Evolutionary conservation across 2,797 vertebrate genomes (phyloP), one percentile per base, ranked within the genome.

Genomic region (Sebastolobus alascanus): DNA sequence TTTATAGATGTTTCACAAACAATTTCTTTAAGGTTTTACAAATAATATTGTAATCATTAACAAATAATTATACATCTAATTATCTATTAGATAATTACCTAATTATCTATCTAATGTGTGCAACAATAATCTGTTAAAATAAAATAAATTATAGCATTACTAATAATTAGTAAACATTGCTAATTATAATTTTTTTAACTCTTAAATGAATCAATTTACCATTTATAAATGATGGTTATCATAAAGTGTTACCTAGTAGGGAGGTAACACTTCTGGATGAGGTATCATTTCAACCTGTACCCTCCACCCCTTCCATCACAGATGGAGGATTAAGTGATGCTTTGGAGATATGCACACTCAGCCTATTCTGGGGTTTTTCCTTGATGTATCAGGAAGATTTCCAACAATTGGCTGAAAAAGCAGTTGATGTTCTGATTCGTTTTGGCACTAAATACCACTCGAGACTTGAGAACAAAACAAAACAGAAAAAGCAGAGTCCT

Each of bases 211-310:
- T 43, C 14, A 7, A 43, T 43, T 43, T 43, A 43, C 40, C 40
- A 6, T 43, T 3, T 43, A 43, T 43, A 16, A 43, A 43, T 31
- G 31, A 31, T 43, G 40, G 40, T 43, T 43, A 43, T 43, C 16
- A 43, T 43, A 43, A 43, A 43, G 7, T 16, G 40, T 16, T 43
- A 43, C 40, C 6, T 16, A 22, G 35, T 9, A n/a, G 43, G 64
- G 25, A 68, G 14, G 6, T 14, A 50, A 46, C 56, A 33, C 14
- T 65, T 27, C 20, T 54, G 37, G 54, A 29, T 2, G 27, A 67
- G 55, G n/a, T 40, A 25, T 66, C 33, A 65, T 25, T 78, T 56
- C 67, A 71, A 35, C 29, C 73, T 65, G 59, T 22, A 20, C 11
- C 65, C 52, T 54, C 35, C 12, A n/a, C n/a, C 52, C 35, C 29